Evolutionary conservation across 2,113 vertebrate species (phyloP).

Genomic region (Tragelaphus strepsiceros): DNA sequence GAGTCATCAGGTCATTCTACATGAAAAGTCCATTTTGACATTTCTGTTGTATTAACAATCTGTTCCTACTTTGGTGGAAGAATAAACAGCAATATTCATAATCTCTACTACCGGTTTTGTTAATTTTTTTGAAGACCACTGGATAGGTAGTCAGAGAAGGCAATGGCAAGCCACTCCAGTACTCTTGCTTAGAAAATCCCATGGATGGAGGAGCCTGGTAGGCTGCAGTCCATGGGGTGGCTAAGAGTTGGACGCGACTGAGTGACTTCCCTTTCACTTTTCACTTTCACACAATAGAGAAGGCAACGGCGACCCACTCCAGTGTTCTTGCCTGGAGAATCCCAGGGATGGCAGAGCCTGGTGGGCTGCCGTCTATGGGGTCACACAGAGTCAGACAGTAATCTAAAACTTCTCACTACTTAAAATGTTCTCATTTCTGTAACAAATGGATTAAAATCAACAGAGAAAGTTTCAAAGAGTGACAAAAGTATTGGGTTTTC

Average conservation of each 20-base stretch:
- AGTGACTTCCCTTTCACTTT: too few relatives aligned
- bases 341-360: too few relatives aligned
- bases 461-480: background rate
- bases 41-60: background rate
- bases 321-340: too few relatives aligned
- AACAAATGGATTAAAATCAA: background rate
- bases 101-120: background rate
- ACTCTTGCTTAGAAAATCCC: too few relatives aligned
- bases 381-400: background rate
- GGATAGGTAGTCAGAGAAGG: background rate
- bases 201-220: too few relatives aligned
- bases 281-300: too few relatives aligned
- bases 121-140: background rate
- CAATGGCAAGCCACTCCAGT: too few relatives aligned
- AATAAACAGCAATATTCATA: background rate
- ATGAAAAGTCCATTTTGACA: background rate
- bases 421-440: background rate
- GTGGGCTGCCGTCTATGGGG: too few relatives aligned
- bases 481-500: background rate
- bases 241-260: too few relatives aligned
- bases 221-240: too few relatives aligned
- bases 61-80: background rate
- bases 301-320: too few relatives aligned
- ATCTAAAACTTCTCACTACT: background rate
- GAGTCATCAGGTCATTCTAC: background rate